Evolutionary conservation across 2,797 vertebrate genomes (phyloP).

Genomic region (Pantherophis alleghaniensis): DNA sequence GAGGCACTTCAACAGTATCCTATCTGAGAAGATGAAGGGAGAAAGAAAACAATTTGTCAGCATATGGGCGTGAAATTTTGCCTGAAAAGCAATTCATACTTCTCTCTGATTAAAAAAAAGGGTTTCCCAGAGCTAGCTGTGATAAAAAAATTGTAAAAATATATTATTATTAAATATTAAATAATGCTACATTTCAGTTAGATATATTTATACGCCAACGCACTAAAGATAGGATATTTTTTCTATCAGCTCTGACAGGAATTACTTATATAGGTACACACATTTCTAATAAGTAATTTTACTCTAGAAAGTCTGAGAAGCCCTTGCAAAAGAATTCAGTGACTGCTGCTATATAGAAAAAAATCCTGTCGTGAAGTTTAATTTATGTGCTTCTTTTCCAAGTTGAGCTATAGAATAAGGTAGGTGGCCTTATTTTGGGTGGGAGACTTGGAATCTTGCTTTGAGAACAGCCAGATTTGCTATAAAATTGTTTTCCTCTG

Average conservation of each 20-base stretch:
- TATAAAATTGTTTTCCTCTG: not conserved
- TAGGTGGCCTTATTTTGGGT: not conserved
- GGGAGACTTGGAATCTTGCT: not conserved
- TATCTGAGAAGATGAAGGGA: not conserved
- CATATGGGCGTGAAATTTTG: not conserved
- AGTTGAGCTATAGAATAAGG: not conserved
- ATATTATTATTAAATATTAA: not conserved
- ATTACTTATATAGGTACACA: not conserved
- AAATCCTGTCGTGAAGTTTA: not conserved
- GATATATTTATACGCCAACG: not conserved
- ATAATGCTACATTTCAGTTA: not conserved
- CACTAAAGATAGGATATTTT: not conserved
- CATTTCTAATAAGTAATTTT: not conserved
- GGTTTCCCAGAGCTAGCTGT: not conserved
- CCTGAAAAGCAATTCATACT: not conserved
- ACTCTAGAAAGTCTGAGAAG: not conserved
- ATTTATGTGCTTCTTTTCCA: not conserved
- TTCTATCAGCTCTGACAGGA: not conserved
- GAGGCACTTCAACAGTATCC: not conserved
- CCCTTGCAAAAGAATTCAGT: not conserved
- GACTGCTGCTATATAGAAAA: not conserved
- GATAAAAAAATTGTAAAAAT: not conserved
- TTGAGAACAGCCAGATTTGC: not conserved
- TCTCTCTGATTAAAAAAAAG: not conserved
- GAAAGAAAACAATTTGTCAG: not conserved